Conservation (phyloP, 2,888 invertebrate genomes). For the Chrysodeixis includens region DNA sequence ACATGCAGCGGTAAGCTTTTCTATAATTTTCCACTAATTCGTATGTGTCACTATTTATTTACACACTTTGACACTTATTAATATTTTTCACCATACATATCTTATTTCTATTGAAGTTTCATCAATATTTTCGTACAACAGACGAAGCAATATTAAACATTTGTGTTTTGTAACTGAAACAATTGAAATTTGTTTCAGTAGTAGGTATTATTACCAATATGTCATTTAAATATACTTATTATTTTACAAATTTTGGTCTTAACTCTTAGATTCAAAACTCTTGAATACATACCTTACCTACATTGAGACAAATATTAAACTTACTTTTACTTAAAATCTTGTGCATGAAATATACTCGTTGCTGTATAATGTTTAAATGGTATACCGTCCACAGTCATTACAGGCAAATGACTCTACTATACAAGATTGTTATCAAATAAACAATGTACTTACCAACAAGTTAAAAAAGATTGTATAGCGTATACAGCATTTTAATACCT, state of each 20-base stretch:
- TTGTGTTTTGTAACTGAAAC: not conserved
- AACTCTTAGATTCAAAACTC: too few relatives aligned
- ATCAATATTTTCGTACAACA: not conserved
- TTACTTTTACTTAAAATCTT: not conserved
- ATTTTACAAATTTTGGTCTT: too few relatives aligned
- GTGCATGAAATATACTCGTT: not conserved
- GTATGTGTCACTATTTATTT: not conserved
- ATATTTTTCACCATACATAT: not conserved
- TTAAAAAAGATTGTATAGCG: conserved; percentile 55
- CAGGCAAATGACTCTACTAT: conserved; percentile 64
- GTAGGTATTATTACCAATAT: too few relatives aligned
- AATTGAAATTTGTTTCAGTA: conserved; percentile 2
- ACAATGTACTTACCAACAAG: conserved; percentile 66
- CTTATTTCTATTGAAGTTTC: not conserved
- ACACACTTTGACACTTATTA: not conserved
- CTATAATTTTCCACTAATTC: not conserved
- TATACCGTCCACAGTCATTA: conserved; percentile 58
- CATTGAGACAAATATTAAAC: not conserved
- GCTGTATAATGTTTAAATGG: conserved; percentile 33
- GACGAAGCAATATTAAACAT: not conserved
- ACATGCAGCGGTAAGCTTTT: conserved; percentile 93
- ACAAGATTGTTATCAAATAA: conserved; percentile 77
- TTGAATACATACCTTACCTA: not conserved
- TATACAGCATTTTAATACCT: conserved; percentile 57
- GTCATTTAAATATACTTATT: not conserved